Evolutionary conservation across 2,888 invertebrate species (phyloP), one percentile per base, ranked within the genome.

Genomic region (Acronicta aceris): DNA sequence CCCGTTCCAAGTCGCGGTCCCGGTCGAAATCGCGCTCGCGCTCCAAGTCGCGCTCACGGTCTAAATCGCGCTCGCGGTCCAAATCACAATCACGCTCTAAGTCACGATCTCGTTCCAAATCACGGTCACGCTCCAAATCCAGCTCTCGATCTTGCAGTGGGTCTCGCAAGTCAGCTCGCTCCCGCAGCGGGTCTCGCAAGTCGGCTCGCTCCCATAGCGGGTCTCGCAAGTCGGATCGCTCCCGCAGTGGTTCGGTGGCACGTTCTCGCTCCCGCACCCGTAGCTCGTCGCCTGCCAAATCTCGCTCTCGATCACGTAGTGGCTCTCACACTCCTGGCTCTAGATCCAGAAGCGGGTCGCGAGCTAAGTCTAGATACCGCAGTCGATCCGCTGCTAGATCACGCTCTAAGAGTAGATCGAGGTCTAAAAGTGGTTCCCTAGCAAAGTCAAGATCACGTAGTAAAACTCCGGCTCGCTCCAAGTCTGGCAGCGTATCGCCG

Each of bases 361-460:
- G 67, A 8, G 30, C 52, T 15, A 58, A 42, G 16, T 70, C 65
- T 1, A 47, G 63, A 8, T 50, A 46, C 8, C 59, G 57, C 25
- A 49, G 17, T 36, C 30, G n/a, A 45, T 45, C 60, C 5, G 13
- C 5, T 15, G 46, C 51, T 9, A 61, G 45, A 17, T 67, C 73
- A 5, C 73, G 52, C 30, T 59, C 71, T 8, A 74, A 74, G 65
- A 57, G 72, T 64, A 51, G 51, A 7, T 79, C 81, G 21, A 71
- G 74, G 47, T 88, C 86, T 8, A 74, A 74, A 55, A 84, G 84
- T 36, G 75, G 76, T 45, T 88, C 85, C 2, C 72, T 65, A 25
- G 78, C 77, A 5, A 73, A 74, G 43, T 78, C 83, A 10, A 74
- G 74, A 13, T 84, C 83, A 1, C 74, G 76, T 47, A 87, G 84